These are phyloP conservation scores for Prochilodus magdalenae DNA, from an alignment of 2,113 vertebrate genomes.

Conservation along the genomic window DNA sequence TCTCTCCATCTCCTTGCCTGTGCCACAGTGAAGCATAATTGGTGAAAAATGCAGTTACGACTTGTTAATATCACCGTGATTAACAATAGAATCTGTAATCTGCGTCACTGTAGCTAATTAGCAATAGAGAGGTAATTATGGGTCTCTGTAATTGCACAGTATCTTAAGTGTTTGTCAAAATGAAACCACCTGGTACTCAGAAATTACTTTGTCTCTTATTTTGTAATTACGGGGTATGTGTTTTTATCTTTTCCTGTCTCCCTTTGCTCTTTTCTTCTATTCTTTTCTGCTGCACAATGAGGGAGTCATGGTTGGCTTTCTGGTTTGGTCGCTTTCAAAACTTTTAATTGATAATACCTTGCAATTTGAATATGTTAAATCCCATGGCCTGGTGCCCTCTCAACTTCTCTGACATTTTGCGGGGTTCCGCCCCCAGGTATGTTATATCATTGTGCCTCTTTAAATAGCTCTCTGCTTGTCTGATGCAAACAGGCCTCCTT, in stretches of 20 bases:
- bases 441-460: slow-evolving; percentile 23
- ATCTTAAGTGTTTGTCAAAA: slow-evolving; percentile 63
- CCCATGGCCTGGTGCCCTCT: not conserved
- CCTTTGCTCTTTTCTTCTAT: slow-evolving; percentile 39
- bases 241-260: slow-evolving; percentile 31
- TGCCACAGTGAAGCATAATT: not conserved
- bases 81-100: slow-evolving; percentile 51
- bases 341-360: slow-evolving; percentile 50
- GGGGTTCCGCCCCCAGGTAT: slow-evolving; percentile 20
- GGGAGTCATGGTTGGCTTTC: slow-evolving; percentile 5
- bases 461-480: too few species aligned
- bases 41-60: slow-evolving; percentile 41
- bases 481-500: too few species aligned
- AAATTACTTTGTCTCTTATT: slow-evolving; percentile 57
- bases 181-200: slow-evolving; percentile 61
- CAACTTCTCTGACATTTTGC: slow-evolving; percentile 34
- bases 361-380: slow-evolving; percentile 25
- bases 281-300: slow-evolving; percentile 40
- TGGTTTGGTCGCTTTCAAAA: slow-evolving; percentile 38
- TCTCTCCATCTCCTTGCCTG: slow-evolving; percentile 17
- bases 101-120: slow-evolving; percentile 53
- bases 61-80: slow-evolving; percentile 52
- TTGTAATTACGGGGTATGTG: slow-evolving; percentile 60
- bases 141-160: slow-evolving; percentile 61
- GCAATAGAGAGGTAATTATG: slow-evolving; percentile 57